Evolutionary conservation across 2,888 invertebrate species (phyloP).

Genomic region (Standfussiana lucernea): DNA sequence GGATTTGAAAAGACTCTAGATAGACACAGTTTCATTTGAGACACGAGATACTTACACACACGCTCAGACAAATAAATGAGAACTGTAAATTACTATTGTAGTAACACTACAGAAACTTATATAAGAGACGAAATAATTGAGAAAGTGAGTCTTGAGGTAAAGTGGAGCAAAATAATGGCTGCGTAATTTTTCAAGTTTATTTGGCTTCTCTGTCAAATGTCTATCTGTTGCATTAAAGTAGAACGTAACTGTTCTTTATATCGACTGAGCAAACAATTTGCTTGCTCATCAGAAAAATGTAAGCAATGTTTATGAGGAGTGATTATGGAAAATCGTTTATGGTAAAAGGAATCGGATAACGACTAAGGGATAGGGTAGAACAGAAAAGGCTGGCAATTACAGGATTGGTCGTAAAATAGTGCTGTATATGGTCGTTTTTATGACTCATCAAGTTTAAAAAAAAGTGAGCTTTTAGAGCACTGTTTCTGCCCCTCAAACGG

Average conservation of each 20-base stretch:
- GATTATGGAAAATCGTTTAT: constrained; percentile 19
- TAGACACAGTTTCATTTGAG: constrained; percentile 63
- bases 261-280: constrained; percentile 13
- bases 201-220: constrained; percentile 43
- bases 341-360: neutral
- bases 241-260: constrained; percentile 57
- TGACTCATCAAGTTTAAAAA: constrained; percentile 1
- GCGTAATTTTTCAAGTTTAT: constrained; percentile 48
- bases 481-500: neutral
- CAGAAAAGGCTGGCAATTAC: constrained; percentile 7
- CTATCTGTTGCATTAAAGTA: constrained; percentile 34
- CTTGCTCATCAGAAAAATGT: constrained; percentile 14
- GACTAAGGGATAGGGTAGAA: neutral
- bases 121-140: constrained; percentile 54
- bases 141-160: constrained; percentile 53
- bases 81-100: constrained; percentile 51
- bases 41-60: constrained; percentile 59
- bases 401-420: constrained; percentile 2
- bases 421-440: neutral
- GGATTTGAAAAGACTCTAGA: constrained; percentile 29
- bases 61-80: constrained; percentile 48
- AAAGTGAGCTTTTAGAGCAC: neutral
- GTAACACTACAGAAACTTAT: constrained; percentile 50
- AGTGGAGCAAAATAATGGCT: constrained; percentile 45
- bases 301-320: constrained; percentile 7